Evolutionary conservation across 2,113 vertebrate genomes (phyloP).

Genomic region (Mastomys natalensis): DNA sequence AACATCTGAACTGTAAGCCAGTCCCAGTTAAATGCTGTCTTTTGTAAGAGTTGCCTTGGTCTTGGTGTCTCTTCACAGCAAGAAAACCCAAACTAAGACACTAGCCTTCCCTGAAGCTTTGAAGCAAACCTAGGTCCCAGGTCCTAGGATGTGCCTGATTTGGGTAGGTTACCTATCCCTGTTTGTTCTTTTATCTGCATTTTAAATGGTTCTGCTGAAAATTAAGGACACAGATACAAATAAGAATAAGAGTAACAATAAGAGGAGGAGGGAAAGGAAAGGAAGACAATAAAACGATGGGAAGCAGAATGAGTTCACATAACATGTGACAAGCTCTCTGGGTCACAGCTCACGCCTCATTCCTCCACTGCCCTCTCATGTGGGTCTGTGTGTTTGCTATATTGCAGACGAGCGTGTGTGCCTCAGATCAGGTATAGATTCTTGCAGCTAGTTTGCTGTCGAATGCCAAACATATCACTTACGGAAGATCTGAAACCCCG

Average conservation of each 20-base stretch:
- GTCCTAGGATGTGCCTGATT: not conserved
- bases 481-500: not conserved
- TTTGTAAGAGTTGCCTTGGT: not conserved
- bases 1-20: not conserved
- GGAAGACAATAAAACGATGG: not conserved
- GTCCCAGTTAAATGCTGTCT: not conserved
- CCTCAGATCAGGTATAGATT: not conserved
- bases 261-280: not conserved
- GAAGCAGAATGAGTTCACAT: not conserved
- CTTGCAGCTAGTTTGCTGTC: not conserved
- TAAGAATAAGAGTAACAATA: too few species aligned
- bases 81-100: not conserved
- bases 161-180: not conserved
- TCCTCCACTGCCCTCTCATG: not conserved
- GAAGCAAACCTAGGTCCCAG: not conserved
- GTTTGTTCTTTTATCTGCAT: not conserved
- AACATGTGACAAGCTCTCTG: not conserved
- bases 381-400: not conserved
- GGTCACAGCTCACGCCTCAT: not conserved
- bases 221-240: not conserved
- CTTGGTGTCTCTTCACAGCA: not conserved
- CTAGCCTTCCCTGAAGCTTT: not conserved
- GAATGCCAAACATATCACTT: not conserved
- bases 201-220: not conserved
- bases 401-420: not conserved